These are phyloP conservation scores for Etia nguti DNA, from an alignment of 2,113 vertebrate species.

Conservation along the genomic window DNA sequence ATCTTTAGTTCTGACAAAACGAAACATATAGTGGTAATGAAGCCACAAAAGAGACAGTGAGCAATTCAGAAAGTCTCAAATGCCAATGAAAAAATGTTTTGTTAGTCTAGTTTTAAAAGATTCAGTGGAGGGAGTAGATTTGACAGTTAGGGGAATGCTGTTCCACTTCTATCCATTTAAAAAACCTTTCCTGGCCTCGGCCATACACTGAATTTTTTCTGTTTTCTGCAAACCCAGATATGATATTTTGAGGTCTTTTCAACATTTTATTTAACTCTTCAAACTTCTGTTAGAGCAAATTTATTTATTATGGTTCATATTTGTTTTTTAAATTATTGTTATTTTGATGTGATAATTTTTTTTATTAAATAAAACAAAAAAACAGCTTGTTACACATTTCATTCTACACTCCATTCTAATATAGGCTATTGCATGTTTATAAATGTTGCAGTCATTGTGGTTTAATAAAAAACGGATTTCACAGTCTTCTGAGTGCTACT, in stretches of 20 bases:
- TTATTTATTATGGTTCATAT: background rate
- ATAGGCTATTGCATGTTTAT: background rate
- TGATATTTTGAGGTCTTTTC: background rate
- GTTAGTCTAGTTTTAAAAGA: background rate
- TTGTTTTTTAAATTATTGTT: background rate
- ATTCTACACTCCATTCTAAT: fast-evolving
- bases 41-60: fast-evolving
- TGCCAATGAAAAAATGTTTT: background rate
- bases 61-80: background rate
- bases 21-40: background rate
- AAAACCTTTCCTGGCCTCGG: background rate
- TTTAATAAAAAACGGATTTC: background rate
- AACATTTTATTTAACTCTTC: background rate
- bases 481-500: no score
- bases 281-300: background rate
- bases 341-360: background rate
- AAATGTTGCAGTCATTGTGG: background rate
- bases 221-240: background rate
- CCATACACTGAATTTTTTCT: background rate
- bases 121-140: background rate
- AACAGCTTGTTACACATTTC: fast-evolving
- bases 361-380: background rate
- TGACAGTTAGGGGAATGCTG: background rate
- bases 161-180: background rate
- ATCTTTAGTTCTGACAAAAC: no score